These are phyloP conservation scores for Lipophrys pholis DNA, from an alignment of 2,113 vertebrate species.

Conservation along the genomic window DNA sequence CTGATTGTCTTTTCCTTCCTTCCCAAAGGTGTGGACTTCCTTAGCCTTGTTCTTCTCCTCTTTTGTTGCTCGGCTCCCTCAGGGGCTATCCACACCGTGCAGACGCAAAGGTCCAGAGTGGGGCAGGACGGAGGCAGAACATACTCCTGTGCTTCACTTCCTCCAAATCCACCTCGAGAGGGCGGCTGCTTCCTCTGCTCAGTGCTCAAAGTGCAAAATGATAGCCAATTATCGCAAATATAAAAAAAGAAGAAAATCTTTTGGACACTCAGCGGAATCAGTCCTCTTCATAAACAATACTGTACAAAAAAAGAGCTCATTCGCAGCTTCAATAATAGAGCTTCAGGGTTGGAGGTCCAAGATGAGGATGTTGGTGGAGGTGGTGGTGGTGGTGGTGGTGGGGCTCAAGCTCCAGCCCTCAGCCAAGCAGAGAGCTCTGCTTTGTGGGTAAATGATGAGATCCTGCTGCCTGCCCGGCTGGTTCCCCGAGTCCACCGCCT, in stretches of 20 bases:
- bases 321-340: slow-evolving; percentile 12
- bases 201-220: slow-evolving; percentile 44
- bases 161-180: not conserved
- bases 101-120: slow-evolving; percentile 51
- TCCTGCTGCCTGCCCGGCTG: slow-evolving; percentile 55
- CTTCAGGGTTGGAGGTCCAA: slow-evolving; percentile 44
- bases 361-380: too few species aligned
- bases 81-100: slow-evolving; percentile 40
- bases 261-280: slow-evolving; percentile 12
- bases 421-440: slow-evolving; percentile 38
- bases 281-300: slow-evolving; percentile 19
- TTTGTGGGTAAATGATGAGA: slow-evolving; percentile 33
- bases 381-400: not conserved
- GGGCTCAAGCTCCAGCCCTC: slow-evolving; percentile 40
- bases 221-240: slow-evolving; percentile 27
- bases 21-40: slow-evolving; percentile 52
- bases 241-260: slow-evolving; percentile 2
- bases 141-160: not conserved
- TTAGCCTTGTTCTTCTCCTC: not conserved
- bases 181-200: not conserved
- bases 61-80: slow-evolving; percentile 47
- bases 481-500: slow-evolving; percentile 33
- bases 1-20: slow-evolving; percentile 63
- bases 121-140: slow-evolving; percentile 33
- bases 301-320: slow-evolving; percentile 36